phyloP scores from a whole-genome alignment of 2,888 invertebrate species.

The Charanyca ferruginea region DNA sequence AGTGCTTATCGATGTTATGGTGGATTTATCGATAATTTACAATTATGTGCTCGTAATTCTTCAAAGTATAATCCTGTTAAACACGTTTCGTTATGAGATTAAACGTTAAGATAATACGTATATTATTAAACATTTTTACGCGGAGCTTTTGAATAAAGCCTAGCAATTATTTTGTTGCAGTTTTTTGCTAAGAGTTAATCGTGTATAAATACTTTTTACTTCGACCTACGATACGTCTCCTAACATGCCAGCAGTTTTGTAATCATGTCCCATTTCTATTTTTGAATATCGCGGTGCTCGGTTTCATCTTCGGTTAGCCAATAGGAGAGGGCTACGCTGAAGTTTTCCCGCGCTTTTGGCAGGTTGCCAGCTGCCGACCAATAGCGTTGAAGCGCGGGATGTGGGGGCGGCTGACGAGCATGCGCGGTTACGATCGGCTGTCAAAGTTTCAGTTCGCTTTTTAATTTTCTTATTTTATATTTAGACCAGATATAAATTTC shows the following conservation, averaged over 20 bases:
- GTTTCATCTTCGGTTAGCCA: conserved; percentile 84
- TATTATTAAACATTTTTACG: conserved; percentile 20
- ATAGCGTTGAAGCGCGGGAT: conserved; percentile 80
- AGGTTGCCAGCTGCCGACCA: conserved; percentile 83
- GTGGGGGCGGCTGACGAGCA: conserved; percentile 78
- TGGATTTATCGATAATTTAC: conserved; percentile 58
- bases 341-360: conserved; percentile 89
- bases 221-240: conserved; percentile 41
- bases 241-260: conserved; percentile 71
- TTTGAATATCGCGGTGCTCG: conserved; percentile 91
- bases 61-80: conserved; percentile 22
- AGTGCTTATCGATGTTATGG: conserved; percentile 69
- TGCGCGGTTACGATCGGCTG: conserved; percentile 66
- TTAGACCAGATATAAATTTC: conserved; percentile 68
- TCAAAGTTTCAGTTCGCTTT: conserved; percentile 67
- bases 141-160: conserved; percentile 1
- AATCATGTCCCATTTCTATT: conserved; percentile 84
- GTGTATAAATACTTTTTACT: conserved; percentile 53
- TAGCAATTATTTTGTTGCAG: not conserved
- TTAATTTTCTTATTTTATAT: conserved; percentile 73
- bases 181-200: conserved; percentile 14
- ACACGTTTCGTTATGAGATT: conserved; percentile 16
- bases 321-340: conserved; percentile 78
- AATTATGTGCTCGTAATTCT: conserved; percentile 46
- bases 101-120: conserved; percentile 31